Evolutionary conservation across 2,888 invertebrate species (phyloP).

Genomic region (Ophion slaviceki): DNA sequence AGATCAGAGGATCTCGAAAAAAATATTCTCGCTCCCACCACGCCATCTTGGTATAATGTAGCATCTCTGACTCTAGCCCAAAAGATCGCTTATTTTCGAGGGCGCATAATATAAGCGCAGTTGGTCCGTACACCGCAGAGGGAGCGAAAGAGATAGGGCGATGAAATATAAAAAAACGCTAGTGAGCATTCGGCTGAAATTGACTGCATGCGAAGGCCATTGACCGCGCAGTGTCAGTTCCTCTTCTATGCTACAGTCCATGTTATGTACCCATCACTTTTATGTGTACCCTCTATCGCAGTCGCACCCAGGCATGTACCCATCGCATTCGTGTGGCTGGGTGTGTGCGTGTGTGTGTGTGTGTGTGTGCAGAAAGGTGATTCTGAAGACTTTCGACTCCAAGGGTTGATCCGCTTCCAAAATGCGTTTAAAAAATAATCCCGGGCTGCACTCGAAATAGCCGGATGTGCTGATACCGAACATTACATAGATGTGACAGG

Average conservation of each 20-base stretch:
- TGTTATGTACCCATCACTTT: slow-evolving; percentile 13
- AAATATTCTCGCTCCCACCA: background rate
- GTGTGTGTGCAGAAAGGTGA: no score
- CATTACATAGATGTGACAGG: no score
- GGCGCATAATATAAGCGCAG: slow-evolving; percentile 46
- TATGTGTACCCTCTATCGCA: background rate
- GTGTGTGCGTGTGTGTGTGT: no score
- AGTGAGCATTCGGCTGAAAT: slow-evolving; percentile 61
- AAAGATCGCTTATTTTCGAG: slow-evolving; percentile 41
- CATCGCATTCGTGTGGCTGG: background rate
- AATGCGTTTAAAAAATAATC: no score
- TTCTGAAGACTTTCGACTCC: no score
- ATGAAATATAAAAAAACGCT: slow-evolving; percentile 29
- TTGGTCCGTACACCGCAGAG: slow-evolving; percentile 23
- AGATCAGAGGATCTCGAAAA: slow-evolving; percentile 23
- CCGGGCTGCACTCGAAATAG: no score
- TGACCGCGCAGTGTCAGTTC: slow-evolving; percentile 67
- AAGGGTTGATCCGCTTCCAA: no score
- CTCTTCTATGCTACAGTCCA: slow-evolving; percentile 40
- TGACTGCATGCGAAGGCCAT: slow-evolving; percentile 70
- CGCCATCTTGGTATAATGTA: background rate
- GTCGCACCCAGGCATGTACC: background rate
- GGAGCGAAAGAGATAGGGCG: slow-evolving; percentile 12
- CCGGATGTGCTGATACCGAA: no score
- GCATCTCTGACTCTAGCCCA: slow-evolving; percentile 30